These are phyloP conservation scores for Falco berigora DNA, from an alignment of 2,797 vertebrate species.

Conservation along the genomic window DNA sequence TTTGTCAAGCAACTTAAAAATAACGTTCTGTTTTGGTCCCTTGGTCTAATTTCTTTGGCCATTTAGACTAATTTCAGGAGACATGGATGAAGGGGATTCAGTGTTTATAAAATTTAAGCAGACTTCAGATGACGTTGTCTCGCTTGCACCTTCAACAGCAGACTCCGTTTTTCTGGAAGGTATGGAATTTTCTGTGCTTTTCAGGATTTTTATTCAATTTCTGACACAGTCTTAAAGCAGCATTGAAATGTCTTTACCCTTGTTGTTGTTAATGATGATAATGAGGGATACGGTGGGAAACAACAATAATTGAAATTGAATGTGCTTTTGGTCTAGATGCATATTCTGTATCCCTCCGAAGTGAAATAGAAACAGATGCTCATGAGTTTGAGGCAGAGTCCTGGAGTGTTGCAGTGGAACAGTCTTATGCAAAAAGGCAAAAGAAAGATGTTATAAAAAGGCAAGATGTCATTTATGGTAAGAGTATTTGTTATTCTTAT, in stretches of 20 bases:
- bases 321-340: conserved; percentile 72
- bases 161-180: conserved; percentile 91
- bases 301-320: background rate
- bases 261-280: background rate
- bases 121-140: conserved; percentile 81
- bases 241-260: background rate
- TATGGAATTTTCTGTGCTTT: conserved; percentile 55
- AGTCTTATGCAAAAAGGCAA: conserved; percentile 79
- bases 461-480: conserved; percentile 95
- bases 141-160: conserved; percentile 78
- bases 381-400: conserved; percentile 90
- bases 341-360: conserved; percentile 77
- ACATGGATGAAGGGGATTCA: conserved; percentile 92
- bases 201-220: background rate
- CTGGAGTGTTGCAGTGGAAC: conserved; percentile 90
- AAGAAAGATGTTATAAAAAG: conserved; percentile 83
- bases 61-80: conserved; percentile 81
- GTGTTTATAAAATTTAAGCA: conserved; percentile 78
- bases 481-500: background rate
- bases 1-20: background rate
- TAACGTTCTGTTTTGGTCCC: background rate
- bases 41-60: conserved; percentile 13
- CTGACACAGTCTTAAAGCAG: background rate
- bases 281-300: background rate
- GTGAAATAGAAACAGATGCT: conserved; percentile 84